These are phyloP conservation scores for Nettapus auritus DNA, from an alignment of 2,113 vertebrate genomes.

Conservation along the genomic window DNA sequence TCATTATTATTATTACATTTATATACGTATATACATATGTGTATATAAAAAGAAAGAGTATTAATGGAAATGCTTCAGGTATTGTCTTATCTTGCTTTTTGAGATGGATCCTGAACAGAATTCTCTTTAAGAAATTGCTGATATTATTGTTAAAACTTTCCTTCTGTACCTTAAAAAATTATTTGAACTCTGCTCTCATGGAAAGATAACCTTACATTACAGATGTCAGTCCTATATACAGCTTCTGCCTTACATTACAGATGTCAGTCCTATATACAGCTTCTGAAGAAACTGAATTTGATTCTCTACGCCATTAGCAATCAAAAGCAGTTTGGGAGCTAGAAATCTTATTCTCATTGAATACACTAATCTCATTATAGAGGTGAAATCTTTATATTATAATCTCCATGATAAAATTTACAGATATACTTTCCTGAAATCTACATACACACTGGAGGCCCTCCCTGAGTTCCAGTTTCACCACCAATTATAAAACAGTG, in stretches of 20 bases:
- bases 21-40: too few species aligned
- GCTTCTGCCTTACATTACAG: neutral
- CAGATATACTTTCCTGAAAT: neutral
- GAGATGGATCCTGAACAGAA: neutral
- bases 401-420: slow-evolving; percentile 21
- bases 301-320: neutral
- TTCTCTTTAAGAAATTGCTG: neutral
- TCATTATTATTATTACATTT: neutral
- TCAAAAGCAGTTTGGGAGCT: neutral
- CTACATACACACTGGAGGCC: slow-evolving; percentile 2
- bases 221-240: neutral
- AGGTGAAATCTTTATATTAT: neutral
- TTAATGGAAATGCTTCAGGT: neutral
- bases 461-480: neutral
- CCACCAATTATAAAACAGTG: neutral
- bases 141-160: neutral
- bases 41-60: neutral
- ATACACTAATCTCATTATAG: neutral
- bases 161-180: neutral
- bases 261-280: neutral
- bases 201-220: neutral
- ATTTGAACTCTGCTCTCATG: neutral
- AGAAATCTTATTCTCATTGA: slow-evolving; percentile 4
- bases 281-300: neutral
- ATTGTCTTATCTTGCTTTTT: neutral